Base-by-base conservation (phyloP, 2,113 vertebrate species). In the Apteryx owenii region DNA sequence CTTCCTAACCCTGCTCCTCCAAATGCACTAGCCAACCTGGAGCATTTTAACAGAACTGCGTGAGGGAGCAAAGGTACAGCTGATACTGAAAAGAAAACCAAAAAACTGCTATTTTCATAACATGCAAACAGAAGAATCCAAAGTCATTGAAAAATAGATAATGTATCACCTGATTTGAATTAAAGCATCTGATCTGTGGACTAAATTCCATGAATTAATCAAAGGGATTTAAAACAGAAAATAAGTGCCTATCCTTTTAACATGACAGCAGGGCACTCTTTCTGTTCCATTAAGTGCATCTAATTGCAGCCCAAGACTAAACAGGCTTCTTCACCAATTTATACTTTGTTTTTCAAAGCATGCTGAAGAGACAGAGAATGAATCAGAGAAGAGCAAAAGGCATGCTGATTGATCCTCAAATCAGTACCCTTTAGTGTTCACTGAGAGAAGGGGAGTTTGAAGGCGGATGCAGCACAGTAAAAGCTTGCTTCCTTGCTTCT, bases 301-400 rank as follows among this genome's bases (percentile, higher is more conserved):
- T 91, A 90, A 90, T 51, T 9, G 4, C 38, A 77, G 64, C 38
- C 26, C 38, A 84, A 33, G 58, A 60, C 23, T 60, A 25, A 40
- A 85, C 18, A 56, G 48, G 6, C 36, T 56, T 64, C 26, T 64
- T 92, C 84, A 92, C 61, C 48, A 83, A 65, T 85, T 77, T 73
- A 46, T 51, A 83, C 77, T 81, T 84, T 77, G 50, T 48, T 94
- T 93, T 90, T 84, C 93, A 86, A 95, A 93, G 50, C 20, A 48
- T 65, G 85, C 65, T 85, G 54, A 72, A 92, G n/a, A 90, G 79
- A 51, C 25, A 29, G 56, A 53, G 22, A 79, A 56, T 79, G 75
- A 89, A 51, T 82, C 61, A 82, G 42, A 88, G 36, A 89, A 80
- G 42, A 73, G 56, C 14, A 79, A 92, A 75, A 83, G n/a, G 40